Evolutionary conservation across 2,888 invertebrate species (phyloP).

Genomic region (Tetragonula carbonaria): DNA sequence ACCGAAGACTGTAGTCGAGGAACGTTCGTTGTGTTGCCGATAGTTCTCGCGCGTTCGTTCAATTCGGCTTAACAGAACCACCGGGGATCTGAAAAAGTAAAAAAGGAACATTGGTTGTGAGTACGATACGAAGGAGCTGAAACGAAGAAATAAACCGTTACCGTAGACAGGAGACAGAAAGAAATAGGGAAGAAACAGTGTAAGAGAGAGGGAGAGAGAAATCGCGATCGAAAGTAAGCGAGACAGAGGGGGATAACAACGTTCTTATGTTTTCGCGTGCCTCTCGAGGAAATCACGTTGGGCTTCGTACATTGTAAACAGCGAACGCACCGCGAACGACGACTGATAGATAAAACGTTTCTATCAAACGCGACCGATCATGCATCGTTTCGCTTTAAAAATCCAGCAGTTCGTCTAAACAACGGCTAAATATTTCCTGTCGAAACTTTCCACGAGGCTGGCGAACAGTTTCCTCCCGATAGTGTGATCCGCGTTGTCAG

Average conservation of each 20-base stretch:
- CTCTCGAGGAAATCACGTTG: constrained; percentile 18
- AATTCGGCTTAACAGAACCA: not conserved
- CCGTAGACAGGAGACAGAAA: not conserved
- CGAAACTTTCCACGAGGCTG: not conserved
- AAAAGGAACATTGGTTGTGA: not conserved
- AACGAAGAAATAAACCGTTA: constrained; percentile 36
- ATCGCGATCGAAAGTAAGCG: constrained; percentile 6
- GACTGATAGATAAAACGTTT: not conserved
- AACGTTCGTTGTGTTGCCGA: not conserved
- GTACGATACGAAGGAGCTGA: not conserved
- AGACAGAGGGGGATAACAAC: constrained; percentile 25
- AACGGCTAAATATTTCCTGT: constrained; percentile 1
- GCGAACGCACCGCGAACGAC: not conserved
- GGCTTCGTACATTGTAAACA: constrained; percentile 26
- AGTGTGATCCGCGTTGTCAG: constrained; percentile 19
- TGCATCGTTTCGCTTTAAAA: not conserved
- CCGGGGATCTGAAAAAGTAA: no score
- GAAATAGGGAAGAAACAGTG: not conserved
- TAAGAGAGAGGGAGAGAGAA: not conserved
- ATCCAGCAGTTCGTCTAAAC: not conserved
- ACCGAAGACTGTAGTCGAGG: not conserved
- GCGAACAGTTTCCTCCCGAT: not conserved
- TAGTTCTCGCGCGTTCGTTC: not conserved
- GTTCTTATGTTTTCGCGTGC: constrained; percentile 51
- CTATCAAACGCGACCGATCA: not conserved